These are phyloP conservation scores for Crax fasciolata DNA, from an alignment of 2,797 vertebrate genomes.

Conservation along the genomic window DNA sequence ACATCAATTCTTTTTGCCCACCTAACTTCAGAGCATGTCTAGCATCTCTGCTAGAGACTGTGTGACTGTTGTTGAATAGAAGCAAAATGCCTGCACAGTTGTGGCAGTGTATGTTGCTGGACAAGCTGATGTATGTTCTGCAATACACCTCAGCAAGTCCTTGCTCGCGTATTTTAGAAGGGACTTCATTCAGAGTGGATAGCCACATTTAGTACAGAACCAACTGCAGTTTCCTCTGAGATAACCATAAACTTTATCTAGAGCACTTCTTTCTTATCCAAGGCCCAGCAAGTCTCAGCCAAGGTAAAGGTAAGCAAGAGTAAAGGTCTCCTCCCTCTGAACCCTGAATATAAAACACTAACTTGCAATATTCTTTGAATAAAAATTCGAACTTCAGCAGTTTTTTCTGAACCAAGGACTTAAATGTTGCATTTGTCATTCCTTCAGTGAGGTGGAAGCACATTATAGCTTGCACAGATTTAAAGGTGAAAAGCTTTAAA, in stretches of 20 bases:
- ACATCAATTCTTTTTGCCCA: background rate
- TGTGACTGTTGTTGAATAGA: background rate
- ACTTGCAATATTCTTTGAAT: too few relatives aligned
- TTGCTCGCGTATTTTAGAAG: background rate
- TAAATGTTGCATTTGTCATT: background rate
- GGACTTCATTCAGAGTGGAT: background rate
- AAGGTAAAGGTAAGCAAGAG: background rate
- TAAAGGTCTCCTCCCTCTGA: background rate
- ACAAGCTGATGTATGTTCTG: background rate
- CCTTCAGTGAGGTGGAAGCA: background rate
- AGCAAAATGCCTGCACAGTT: background rate
- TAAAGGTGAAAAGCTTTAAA: background rate
- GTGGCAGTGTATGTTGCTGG: background rate
- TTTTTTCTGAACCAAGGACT: too few relatives aligned
- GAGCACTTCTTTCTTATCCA: background rate
- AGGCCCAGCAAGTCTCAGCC: background rate
- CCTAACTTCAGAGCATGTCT: background rate
- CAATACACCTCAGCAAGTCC: background rate
- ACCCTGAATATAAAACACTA: too few relatives aligned
- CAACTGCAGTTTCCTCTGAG: background rate
- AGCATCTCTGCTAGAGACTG: accelerated
- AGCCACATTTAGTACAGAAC: background rate
- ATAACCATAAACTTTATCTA: background rate
- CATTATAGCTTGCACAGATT: background rate
- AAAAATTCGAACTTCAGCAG: too few relatives aligned